Percentiles rank a stretch among this genome's conserved stretches.
Evolutionary conservation across 2,797 vertebrate species (phyloP).

Genomic region (Sciurus vulgaris): DNA sequence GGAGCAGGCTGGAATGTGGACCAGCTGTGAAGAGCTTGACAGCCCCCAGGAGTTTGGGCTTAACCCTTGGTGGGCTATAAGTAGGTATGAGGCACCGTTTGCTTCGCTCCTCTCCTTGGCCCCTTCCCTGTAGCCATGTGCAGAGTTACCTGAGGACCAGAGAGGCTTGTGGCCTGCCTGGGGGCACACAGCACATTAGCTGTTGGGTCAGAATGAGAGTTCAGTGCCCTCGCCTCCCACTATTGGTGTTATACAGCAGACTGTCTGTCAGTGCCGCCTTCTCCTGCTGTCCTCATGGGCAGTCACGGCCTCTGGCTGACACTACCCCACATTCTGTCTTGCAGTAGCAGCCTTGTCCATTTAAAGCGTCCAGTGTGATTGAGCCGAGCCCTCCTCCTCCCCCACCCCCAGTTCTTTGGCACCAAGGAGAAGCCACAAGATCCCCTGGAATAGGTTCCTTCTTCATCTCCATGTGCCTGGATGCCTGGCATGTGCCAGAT

Average conservation of each 20-base stretch:
- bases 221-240: neutral
- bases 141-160: neutral
- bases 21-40: neutral
- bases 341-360: neutral
- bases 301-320: neutral
- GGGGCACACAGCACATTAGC: neutral
- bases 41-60: neutral
- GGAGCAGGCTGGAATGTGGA: neutral
- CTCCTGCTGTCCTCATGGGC: neutral
- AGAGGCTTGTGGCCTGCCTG: neutral
- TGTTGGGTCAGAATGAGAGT: neutral
- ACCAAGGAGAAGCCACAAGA: slow-evolving; percentile 63
- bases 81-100: neutral
- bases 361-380: neutral
- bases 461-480: slow-evolving; percentile 60
- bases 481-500: slow-evolving; percentile 53
- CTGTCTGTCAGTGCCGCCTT: neutral
- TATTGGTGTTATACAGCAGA: neutral
- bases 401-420: neutral
- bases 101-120: neutral
- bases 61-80: neutral
- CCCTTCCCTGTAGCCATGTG: fast-evolving
- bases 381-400: neutral
- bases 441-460: slow-evolving; percentile 43
- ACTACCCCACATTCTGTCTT: neutral